Evolutionary conservation across 2,797 vertebrate genomes (phyloP).

Genomic region (Galagoides demidoff): DNA sequence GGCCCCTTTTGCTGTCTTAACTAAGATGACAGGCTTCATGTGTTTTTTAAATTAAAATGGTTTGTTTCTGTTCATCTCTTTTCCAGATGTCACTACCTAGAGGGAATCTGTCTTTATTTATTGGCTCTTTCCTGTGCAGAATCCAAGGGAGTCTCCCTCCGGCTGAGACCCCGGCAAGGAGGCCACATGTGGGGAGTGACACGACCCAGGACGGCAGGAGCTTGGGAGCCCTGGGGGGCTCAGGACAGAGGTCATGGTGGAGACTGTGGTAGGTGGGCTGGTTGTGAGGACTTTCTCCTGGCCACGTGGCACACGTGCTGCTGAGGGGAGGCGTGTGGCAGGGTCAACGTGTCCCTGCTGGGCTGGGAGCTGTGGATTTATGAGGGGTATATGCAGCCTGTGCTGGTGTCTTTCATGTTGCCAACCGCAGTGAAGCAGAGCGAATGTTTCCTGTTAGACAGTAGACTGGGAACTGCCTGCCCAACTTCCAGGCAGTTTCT

Average conservation of each 20-base stretch:
- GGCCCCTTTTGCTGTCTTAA: background rate
- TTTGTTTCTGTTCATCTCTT: slow-evolving; percentile 63
- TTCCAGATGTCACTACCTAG: slow-evolving; percentile 72
- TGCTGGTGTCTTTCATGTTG: background rate
- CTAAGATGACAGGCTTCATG: slow-evolving; percentile 52
- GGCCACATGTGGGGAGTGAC: background rate
- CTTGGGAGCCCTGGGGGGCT: accelerated
- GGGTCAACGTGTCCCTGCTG: slow-evolving; percentile 46
- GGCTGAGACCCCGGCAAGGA: background rate
- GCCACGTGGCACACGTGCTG: background rate
- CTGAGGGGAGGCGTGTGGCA: slow-evolving; percentile 36
- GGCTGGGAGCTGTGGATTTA: slow-evolving; percentile 64
- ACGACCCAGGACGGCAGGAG: background rate
- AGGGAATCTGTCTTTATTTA: slow-evolving; percentile 69
- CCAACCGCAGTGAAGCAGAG: slow-evolving; percentile 56
- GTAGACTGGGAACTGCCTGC: slow-evolving; percentile 50
- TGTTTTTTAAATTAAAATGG: slow-evolving; percentile 67
- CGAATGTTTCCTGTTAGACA: slow-evolving; percentile 11
- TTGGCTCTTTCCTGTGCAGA: slow-evolving; percentile 58
- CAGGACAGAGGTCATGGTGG: background rate
- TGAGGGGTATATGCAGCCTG: background rate
- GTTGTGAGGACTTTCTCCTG: background rate
- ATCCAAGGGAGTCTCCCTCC: background rate
- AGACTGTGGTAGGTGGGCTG: background rate
- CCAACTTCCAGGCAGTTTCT: background rate